Base-by-base conservation (phyloP, 2,113 vertebrate genomes). In the Motacilla tschutschensis region DNA sequence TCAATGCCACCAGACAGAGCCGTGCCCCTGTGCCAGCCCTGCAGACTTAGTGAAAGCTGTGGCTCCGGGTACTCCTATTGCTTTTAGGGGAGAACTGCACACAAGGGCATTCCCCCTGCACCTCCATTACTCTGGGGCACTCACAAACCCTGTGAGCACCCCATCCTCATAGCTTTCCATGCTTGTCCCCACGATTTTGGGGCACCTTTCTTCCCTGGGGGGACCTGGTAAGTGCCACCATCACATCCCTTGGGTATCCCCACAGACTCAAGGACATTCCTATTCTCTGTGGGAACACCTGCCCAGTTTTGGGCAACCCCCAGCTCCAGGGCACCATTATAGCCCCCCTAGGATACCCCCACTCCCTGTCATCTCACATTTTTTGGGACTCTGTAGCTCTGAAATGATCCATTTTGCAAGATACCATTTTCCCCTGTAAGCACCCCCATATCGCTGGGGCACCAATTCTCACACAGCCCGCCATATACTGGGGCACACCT, bases 31-130 rank as follows among this genome's bases (percentile, higher is more conserved):
- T 14, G 9, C n/a, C 73, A 63, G 53, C 21, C 35, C 31, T 2
- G 0, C 19, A 58, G 48, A 28, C 14, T 15, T 3, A 2, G 9
- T 2, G 0, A 17, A 29, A 6, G 10, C 54, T 2, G 6, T 3
- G 3, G 14, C 7, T 31, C 36, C 17, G 26, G 55, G 20, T 24
- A 41, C 11, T 44, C 12, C 29, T 55, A 24, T 7, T 47, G 41
- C 24, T 44, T 77, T 44, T 28, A 33, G 17, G 33, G 36, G 14
- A 62, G 53, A 60, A 8, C 25, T 8, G 9, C n/a, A 36, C 8
- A 26, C 24, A 8, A 12, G 21, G 9, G 18, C 19, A 43, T 19
- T 10, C 10, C 8, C 24, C 1, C 3, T 8, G 19, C 13, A 64
- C 2, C 16, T 10, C 31, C 3, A 1, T 50, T 31, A 17, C 6